Conservation (phyloP, 2,113 vertebrate genomes). For the Oreochromis aureus region DNA sequence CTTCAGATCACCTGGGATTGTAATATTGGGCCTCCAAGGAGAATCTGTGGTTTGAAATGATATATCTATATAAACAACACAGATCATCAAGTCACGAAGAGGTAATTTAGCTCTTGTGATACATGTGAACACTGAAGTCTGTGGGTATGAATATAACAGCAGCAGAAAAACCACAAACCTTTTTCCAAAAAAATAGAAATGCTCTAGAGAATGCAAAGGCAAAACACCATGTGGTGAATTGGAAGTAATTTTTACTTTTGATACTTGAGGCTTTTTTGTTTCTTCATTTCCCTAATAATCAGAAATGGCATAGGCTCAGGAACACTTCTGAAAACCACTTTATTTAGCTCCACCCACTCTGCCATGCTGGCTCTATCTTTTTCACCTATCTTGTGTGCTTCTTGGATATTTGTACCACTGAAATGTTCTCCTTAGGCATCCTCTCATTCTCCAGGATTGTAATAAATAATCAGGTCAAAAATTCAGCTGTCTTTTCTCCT, state of each 20-base stretch:
- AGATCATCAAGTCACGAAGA: fast-evolving
- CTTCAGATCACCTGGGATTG: too few relatives aligned
- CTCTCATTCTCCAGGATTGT: not conserved
- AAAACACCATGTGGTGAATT: too few relatives aligned
- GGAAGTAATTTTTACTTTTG: not conserved
- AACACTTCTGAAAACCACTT: too few relatives aligned
- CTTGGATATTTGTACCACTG: too few relatives aligned
- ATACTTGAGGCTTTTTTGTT: not conserved
- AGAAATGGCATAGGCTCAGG: too few relatives aligned
- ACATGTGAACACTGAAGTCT: not conserved
- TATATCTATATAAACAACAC: not conserved
- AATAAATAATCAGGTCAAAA: not conserved
- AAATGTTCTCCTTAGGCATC: not conserved
- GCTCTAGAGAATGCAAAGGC: not conserved
- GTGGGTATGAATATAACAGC: not conserved
- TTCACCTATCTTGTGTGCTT: too few relatives aligned
- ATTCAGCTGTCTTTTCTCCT: not conserved
- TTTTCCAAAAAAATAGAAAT: not conserved
- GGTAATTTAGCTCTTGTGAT: fast-evolving
- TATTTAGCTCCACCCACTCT: too few relatives aligned
- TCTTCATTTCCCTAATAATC: too few relatives aligned
- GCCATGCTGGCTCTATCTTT: not conserved
- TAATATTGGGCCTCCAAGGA: too few relatives aligned
- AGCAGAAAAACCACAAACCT: not conserved
- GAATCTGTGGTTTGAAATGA: not conserved